A percentile compares a stretch with the other conserved stretches of the same genome.
These are phyloP conservation scores for Gorsachius magnificus DNA, from an alignment of 2,797 vertebrate species.

Conservation along the genomic window DNA sequence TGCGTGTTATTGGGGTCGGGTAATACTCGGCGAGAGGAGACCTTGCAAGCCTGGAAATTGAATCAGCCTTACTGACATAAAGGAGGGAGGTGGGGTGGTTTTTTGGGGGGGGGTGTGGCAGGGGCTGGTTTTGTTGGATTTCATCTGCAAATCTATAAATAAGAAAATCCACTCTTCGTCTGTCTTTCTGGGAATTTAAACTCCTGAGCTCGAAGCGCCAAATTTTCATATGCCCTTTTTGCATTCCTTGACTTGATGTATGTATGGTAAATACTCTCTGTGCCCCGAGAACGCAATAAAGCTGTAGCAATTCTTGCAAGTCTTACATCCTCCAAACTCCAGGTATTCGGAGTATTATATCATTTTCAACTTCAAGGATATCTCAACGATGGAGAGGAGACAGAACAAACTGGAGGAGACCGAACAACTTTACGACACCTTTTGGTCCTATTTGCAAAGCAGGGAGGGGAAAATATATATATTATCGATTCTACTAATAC, in stretches of 20 bases:
- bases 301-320: conserved; percentile 73
- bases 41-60: conserved; percentile 76
- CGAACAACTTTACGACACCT: background rate
- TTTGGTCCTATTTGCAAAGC: conserved; percentile 49
- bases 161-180: conserved; percentile 68
- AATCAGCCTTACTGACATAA: conserved; percentile 69
- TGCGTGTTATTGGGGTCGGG: conserved; percentile 53
- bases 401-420: background rate
- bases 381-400: background rate
- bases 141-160: conserved; percentile 78
- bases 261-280: conserved; percentile 75
- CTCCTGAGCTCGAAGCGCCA: conserved; percentile 60
- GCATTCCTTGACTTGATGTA: conserved; percentile 70
- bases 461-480: background rate
- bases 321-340: conserved; percentile 72
- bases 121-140: conserved; percentile 52
- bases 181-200: conserved; percentile 70
- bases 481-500: conserved; percentile 12
- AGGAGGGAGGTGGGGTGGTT: conserved; percentile 33
- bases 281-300: conserved; percentile 73
- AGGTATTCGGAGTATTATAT: conserved; percentile 66
- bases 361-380: conserved; percentile 67
- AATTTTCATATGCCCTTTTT: conserved; percentile 70
- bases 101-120: background rate
- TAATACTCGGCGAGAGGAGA: conserved; percentile 62